Conservation (phyloP, 1,140 invertebrate species). For the Neodiprion lecontei region DNA sequence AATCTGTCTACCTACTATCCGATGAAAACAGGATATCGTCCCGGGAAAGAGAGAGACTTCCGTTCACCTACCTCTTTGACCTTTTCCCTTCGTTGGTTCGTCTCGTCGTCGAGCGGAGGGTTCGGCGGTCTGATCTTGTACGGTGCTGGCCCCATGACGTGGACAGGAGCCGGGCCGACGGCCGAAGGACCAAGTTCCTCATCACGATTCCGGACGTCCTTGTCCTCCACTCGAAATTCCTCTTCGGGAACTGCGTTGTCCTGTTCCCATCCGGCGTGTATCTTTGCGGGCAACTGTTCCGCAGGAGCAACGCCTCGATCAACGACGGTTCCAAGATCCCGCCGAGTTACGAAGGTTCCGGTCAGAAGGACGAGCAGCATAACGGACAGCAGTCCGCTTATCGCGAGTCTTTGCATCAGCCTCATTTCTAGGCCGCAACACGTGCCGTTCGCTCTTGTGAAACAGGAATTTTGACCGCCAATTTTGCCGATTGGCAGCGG, state of each 20-base stretch:
- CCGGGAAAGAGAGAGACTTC: too few relatives aligned
- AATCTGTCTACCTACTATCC: too few relatives aligned
- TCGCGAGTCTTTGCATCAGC: conserved; percentile 54
- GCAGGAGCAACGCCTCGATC: conserved; percentile 50
- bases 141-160: conserved; percentile 58
- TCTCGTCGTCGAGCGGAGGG: conserved; percentile 60
- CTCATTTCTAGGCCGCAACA: conserved; percentile 46
- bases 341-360: conserved; percentile 51
- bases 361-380: conserved; percentile 55
- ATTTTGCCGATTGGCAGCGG: too few relatives aligned
- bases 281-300: conserved; percentile 43
- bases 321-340: conserved; percentile 47
- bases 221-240: conserved; percentile 35
- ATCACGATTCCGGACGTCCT: conserved; percentile 50
- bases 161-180: conserved; percentile 56
- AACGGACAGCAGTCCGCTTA: conserved; percentile 56
- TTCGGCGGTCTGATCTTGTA: conserved; percentile 67
- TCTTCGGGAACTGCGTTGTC: conserved; percentile 47
- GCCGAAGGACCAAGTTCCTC: conserved; percentile 52
- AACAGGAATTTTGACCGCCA: too few relatives aligned
- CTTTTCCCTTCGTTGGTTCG: conserved; percentile 72
- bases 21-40: too few relatives aligned
- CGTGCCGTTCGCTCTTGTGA: too few relatives aligned
- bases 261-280: conserved; percentile 53
- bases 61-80: conserved; percentile 73